Percentiles rank a stretch among this genome's conserved stretches.
These are phyloP conservation scores for Apamea crenata DNA, from an alignment of 2,888 invertebrate species.

Conservation along the genomic window DNA sequence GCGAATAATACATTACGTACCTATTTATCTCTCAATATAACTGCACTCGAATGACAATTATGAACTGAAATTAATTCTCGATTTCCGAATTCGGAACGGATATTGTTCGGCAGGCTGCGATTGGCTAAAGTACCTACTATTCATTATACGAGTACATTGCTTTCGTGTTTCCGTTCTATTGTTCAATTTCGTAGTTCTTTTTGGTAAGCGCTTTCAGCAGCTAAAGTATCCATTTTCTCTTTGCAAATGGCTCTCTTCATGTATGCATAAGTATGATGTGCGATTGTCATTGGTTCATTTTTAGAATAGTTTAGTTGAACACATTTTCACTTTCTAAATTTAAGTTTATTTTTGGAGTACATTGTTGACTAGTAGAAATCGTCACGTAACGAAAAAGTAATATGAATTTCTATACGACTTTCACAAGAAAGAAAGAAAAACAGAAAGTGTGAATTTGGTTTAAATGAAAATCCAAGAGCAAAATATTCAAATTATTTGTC, in stretches of 20 bases:
- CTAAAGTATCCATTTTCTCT: neutral
- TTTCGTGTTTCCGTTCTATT: neutral
- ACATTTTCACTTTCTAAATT: too few species aligned
- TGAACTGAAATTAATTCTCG: slow-evolving; percentile 34
- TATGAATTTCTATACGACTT: too few species aligned
- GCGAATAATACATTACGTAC: neutral
- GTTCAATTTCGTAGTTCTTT: neutral
- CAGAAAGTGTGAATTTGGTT: too few species aligned
- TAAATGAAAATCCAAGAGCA: too few species aligned
- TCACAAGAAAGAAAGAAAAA: too few species aligned
- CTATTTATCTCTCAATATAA: slow-evolving; percentile 1
- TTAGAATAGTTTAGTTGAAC: too few species aligned
- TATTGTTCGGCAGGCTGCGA: slow-evolving; percentile 15
- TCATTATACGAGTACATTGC: slow-evolving; percentile 2
- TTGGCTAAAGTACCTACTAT: neutral
- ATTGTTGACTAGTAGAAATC: too few species aligned
- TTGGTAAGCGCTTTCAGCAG: neutral
- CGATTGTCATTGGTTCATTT: too few species aligned
- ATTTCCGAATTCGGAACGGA: slow-evolving; percentile 13
- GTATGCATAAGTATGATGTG: too few species aligned
- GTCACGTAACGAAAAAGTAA: too few species aligned
- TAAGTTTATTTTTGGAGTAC: too few species aligned
- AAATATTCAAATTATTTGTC: too few species aligned
- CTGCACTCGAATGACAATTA: slow-evolving; percentile 29
- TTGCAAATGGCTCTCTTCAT: neutral